Evolutionary conservation across 2,888 invertebrate genomes (phyloP).

Genomic region (Entomobrya proxima): DNA sequence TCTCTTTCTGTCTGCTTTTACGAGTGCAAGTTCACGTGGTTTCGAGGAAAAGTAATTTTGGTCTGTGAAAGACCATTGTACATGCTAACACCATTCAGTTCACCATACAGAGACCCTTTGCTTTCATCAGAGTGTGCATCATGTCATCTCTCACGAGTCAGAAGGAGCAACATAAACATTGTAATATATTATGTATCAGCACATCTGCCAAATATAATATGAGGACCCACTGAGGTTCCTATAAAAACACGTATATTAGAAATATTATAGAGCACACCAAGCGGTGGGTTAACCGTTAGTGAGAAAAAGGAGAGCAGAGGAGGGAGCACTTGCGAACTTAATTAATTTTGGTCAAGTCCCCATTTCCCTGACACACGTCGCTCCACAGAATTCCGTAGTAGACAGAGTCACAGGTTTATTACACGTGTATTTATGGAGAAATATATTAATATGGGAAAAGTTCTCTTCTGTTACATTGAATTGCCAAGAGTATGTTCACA

Average conservation of each 20-base stretch:
- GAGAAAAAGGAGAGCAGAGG: background rate
- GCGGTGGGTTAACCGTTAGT: background rate
- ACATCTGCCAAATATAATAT: background rate
- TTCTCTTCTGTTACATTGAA: too few relatives aligned
- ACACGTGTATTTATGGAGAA: background rate
- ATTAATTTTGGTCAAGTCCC: slow-evolving; percentile 49
- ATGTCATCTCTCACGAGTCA: background rate
- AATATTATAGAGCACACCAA: too few relatives aligned
- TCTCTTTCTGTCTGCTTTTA: slow-evolving; percentile 1
- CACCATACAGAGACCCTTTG: background rate
- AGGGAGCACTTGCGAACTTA: slow-evolving; percentile 47
- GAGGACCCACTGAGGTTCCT: too few relatives aligned
- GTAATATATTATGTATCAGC: background rate
- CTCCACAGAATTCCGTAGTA: background rate
- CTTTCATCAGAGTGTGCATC: slow-evolving; percentile 2
- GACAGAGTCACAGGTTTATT: background rate
- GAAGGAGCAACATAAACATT: background rate
- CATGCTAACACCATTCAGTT: background rate
- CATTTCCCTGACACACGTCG: slow-evolving; percentile 16
- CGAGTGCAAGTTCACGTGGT: slow-evolving; percentile 28
- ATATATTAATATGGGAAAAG: too few relatives aligned
- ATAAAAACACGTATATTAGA: too few relatives aligned
- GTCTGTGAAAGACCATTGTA: background rate
- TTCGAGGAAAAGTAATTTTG: slow-evolving; percentile 26
- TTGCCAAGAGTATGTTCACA: too few relatives aligned